These are phyloP conservation scores for Sturnus vulgaris DNA, from an alignment of 2,113 vertebrate species.

Conservation along the genomic window DNA sequence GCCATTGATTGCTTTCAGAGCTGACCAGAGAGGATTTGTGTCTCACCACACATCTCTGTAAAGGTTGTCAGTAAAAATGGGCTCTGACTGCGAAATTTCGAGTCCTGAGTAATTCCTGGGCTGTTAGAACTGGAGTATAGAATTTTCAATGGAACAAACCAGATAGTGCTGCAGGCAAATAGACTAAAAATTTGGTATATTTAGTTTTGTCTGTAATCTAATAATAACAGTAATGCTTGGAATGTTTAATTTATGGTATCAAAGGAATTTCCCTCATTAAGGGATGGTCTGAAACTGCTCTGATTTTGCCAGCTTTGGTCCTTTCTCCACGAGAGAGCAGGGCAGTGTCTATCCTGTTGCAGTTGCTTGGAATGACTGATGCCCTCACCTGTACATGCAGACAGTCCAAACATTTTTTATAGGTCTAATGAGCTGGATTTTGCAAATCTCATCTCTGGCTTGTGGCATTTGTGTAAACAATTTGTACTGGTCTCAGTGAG, in stretches of 20 bases:
- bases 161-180: background rate
- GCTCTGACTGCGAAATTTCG: background rate
- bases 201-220: background rate
- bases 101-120: background rate
- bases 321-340: background rate
- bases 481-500: background rate
- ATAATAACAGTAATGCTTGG: background rate
- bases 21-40: background rate
- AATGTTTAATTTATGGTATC: background rate
- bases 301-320: background rate
- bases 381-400: background rate
- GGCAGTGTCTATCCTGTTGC: background rate
- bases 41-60: background rate
- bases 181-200: background rate
- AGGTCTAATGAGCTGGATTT: background rate
- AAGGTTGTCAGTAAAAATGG: background rate
- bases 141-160: background rate
- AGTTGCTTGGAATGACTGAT: background rate
- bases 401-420: background rate
- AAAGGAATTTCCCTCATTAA: background rate
- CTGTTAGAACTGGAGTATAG: background rate
- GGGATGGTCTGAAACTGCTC: background rate
- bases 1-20: background rate
- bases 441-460: background rate
- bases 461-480: background rate